phyloP scores from a whole-genome alignment of 1,140 invertebrate species.

The Schlechtendalia chinensis region DNA sequence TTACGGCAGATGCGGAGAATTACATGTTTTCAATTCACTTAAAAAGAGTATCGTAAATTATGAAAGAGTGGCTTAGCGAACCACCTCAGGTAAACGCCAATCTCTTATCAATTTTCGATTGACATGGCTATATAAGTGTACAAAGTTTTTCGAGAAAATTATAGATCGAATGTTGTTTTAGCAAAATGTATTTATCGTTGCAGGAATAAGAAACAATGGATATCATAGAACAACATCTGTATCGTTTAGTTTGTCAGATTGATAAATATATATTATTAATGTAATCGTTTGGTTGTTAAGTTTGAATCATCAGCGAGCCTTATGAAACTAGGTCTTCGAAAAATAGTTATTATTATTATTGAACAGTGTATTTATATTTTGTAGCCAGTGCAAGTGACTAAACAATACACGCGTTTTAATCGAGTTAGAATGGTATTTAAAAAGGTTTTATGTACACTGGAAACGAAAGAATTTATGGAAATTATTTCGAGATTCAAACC shows the following conservation, averaged over 20 bases:
- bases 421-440: neutral
- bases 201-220: neutral
- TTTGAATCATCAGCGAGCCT: neutral
- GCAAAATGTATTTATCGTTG: neutral
- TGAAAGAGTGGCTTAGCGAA: neutral
- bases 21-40: neutral
- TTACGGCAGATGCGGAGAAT: neutral
- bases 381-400: neutral
- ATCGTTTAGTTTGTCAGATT: too few species aligned
- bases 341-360: neutral
- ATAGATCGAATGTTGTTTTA: neutral
- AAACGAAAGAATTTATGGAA: neutral
- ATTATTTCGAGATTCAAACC: too few species aligned
- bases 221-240: too few species aligned
- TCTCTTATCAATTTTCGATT: conserved; percentile 13
- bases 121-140: neutral
- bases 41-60: neutral
- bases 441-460: neutral
- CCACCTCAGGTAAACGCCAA: neutral
- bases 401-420: neutral
- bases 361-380: neutral
- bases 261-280: neutral
- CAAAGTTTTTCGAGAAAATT: neutral
- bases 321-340: neutral
- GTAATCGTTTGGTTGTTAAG: neutral